Conservation (phyloP, 2,113 vertebrate species). For the Protobothrops mucrosquamatus region DNA sequence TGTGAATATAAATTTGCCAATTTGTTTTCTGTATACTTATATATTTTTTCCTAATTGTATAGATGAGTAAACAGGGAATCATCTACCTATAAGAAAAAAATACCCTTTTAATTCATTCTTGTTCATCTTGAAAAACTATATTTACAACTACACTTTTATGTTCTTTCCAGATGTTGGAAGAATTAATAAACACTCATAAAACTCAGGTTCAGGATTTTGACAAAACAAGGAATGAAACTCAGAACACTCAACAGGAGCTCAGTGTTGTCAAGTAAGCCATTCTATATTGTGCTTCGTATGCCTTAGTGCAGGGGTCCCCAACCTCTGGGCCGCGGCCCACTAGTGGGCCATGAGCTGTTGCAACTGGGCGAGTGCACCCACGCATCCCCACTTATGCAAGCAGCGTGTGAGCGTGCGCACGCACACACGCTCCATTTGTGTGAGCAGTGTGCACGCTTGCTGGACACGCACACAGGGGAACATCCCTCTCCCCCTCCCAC, state of each 20-base stretch:
- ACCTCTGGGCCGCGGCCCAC: too few species aligned
- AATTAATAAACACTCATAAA: slow-evolving; percentile 70
- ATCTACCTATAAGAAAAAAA: background rate
- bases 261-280: slow-evolving; percentile 28
- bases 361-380: too few species aligned
- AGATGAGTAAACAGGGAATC: background rate
- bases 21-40: background rate
- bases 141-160: background rate
- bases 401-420: too few species aligned
- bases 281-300: background rate
- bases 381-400: too few species aligned
- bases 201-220: slow-evolving; percentile 63
- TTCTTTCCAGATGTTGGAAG: slow-evolving; percentile 67
- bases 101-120: background rate
- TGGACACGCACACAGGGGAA: too few species aligned
- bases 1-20: background rate
- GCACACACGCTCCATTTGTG: too few species aligned
- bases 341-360: too few species aligned
- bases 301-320: too few species aligned
- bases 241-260: slow-evolving; percentile 64
- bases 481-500: too few species aligned
- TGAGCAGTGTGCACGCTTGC: too few species aligned
- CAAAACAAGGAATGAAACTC: slow-evolving; percentile 62
- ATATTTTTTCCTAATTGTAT: background rate
- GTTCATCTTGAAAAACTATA: background rate